Evolutionary conservation across 2,797 vertebrate genomes (phyloP).

Genomic region (Poeciliopsis presidionis): DNA sequence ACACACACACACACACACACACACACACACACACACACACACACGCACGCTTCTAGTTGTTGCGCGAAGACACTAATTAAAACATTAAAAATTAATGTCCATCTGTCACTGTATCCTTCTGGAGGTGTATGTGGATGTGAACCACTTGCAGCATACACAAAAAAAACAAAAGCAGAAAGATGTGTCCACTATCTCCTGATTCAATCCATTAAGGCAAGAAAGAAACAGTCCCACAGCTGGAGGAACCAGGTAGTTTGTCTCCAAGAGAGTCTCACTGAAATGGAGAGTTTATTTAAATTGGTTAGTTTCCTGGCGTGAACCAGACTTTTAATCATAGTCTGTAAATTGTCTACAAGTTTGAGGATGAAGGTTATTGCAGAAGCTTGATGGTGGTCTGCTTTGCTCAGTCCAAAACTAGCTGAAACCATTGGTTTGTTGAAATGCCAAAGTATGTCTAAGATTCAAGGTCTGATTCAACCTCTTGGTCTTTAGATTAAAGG

Average conservation of each 20-base stretch:
- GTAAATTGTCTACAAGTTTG: background rate
- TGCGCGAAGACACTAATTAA: conserved; percentile 68
- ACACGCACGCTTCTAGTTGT: conserved; percentile 41
- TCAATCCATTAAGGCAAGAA: conserved; percentile 19
- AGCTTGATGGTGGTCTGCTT: background rate
- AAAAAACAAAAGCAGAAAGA: conserved; percentile 20
- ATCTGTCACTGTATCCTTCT: conserved; percentile 65
- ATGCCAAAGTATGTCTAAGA: background rate
- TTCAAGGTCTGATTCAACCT: background rate
- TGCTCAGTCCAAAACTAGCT: background rate
- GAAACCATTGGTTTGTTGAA: background rate
- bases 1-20: conserved; percentile 23
- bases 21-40: conserved; percentile 16
- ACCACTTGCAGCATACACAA: conserved; percentile 33
- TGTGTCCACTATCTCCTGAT: conserved; percentile 26
- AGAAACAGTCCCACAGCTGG: conserved; percentile 57
- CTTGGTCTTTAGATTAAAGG: background rate
- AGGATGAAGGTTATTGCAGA: background rate
- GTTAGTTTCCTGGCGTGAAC: background rate
- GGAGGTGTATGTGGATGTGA: conserved; percentile 31
- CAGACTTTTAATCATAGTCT: background rate
- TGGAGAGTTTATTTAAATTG: background rate
- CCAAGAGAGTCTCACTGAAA: background rate
- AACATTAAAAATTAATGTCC: conserved; percentile 69
- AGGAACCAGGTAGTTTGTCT: conserved; percentile 19